A percentile compares a stretch with the other conserved stretches of the same genome.
Evolutionary conservation across 2,113 vertebrate genomes (phyloP).

Genomic region (Menidia beryllina): DNA sequence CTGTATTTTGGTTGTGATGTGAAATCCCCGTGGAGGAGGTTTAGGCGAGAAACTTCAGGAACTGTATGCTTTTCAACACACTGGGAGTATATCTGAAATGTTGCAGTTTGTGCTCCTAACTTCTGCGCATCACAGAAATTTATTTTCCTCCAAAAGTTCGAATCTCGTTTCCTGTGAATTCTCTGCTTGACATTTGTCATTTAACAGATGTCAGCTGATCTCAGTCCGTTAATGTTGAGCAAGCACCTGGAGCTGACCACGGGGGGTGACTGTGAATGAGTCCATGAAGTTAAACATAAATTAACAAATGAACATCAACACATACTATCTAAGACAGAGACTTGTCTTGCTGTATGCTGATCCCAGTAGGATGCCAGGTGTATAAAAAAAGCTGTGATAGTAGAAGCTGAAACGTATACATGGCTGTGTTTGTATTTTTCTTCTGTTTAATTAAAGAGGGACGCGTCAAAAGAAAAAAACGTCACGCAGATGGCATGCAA

Average conservation of each 20-base stretch:
- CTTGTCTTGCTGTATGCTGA: slow-evolving; percentile 10
- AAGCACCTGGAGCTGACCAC: slow-evolving; percentile 53
- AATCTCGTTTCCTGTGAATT: slow-evolving; percentile 17
- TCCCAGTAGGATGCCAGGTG: slow-evolving; percentile 34
- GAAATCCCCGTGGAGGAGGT: slow-evolving; percentile 26
- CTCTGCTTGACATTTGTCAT: slow-evolving; percentile 1
- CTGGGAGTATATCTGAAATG: neutral
- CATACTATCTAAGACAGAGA: neutral
- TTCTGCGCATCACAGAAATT: neutral
- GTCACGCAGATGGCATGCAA: slow-evolving; percentile 69
- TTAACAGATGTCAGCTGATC: slow-evolving; percentile 64
- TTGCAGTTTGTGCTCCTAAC: slow-evolving; percentile 2
- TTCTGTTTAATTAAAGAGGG: slow-evolving; percentile 63
- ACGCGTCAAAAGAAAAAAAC: slow-evolving; percentile 48
- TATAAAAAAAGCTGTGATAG: slow-evolving; percentile 49
- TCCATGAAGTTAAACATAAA: slow-evolving; percentile 46
- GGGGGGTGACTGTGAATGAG: slow-evolving; percentile 55
- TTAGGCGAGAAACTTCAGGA: slow-evolving; percentile 21
- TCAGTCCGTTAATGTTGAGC: slow-evolving; percentile 55
- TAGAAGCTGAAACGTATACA: slow-evolving; percentile 25
- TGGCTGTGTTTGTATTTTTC: slow-evolving; percentile 14
- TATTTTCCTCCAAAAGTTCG: slow-evolving; percentile 15
- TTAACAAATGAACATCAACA: neutral
- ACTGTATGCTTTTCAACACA: slow-evolving; percentile 25
- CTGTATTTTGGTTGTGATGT: slow-evolving; percentile 21